phyloP scores from a whole-genome alignment of 1,140 invertebrate genomes.

The Rhyacophila brunnea region DNA sequence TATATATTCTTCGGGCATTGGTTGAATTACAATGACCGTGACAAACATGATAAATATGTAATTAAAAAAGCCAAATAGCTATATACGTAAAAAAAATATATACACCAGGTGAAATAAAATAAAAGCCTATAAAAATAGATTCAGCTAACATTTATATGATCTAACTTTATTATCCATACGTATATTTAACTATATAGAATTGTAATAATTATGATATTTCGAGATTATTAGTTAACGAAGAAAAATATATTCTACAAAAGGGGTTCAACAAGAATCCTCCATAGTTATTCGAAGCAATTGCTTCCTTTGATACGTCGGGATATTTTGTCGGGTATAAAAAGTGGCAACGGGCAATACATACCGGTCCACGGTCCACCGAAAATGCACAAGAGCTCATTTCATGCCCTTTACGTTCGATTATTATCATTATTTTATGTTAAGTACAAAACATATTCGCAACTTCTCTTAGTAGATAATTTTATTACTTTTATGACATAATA shows the following conservation, averaged over 20 bases:
- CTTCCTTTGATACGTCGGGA: background rate
- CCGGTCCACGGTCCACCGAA: background rate
- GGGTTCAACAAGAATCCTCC: background rate
- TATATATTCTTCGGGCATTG: no score
- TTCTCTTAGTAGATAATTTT: conserved; percentile 34
- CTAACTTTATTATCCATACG: no score
- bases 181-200: no score
- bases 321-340: background rate
- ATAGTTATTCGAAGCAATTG: background rate
- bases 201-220: background rate
- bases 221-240: background rate
- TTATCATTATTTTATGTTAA: conserved; percentile 34
- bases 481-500: conserved; percentile 36
- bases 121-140: no score
- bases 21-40: no score
- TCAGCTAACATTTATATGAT: no score
- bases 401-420: conserved; percentile 25
- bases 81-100: no score
- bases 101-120: no score
- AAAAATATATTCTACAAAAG: background rate
- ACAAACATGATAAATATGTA: no score
- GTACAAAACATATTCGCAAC: conserved; percentile 30
- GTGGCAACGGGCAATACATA: background rate
- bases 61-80: no score
- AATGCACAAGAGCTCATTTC: conserved; percentile 3